Percentiles rank a stretch among this genome's conserved stretches.
Evolutionary conservation across 2,888 invertebrate genomes (phyloP).

Genomic region (Celastrina argiolus): DNA sequence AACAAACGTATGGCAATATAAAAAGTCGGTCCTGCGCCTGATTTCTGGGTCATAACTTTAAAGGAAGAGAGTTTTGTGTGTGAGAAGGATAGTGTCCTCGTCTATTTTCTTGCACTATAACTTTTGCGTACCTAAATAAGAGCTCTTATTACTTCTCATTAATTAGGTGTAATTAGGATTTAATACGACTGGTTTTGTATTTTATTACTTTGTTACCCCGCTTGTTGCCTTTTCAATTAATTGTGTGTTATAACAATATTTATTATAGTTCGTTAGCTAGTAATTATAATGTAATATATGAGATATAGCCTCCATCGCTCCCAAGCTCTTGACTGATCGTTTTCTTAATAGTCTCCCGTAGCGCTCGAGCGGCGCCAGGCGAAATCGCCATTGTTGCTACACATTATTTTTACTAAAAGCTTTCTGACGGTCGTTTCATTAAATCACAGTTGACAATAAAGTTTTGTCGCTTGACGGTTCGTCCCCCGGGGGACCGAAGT

Average conservation of each 20-base stretch:
- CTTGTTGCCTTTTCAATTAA: not conserved
- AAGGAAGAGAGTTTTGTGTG: too few species aligned
- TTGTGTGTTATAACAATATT: conserved; percentile 1
- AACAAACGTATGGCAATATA: too few species aligned
- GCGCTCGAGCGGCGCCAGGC: not conserved
- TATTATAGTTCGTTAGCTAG: not conserved
- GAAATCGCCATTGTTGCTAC: not conserved
- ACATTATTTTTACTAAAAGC: not conserved
- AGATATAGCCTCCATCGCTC: conserved; percentile 14
- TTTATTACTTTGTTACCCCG: not conserved
- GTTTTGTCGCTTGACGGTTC: conserved; percentile 13
- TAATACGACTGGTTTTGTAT: not conserved
- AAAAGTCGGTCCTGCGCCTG: too few species aligned
- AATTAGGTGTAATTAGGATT: not conserved
- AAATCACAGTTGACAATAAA: conserved; percentile 14
- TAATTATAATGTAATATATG: conserved; percentile 4
- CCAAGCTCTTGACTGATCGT: conserved; percentile 14
- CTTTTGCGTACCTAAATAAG: too few species aligned
- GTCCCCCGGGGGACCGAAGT: not conserved
- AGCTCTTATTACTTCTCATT: too few species aligned
- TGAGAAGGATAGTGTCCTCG: too few species aligned
- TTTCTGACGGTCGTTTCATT: conserved; percentile 8
- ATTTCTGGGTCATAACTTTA: too few species aligned
- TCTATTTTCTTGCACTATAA: too few species aligned
- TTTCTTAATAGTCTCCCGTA: conserved; percentile 15